Base-by-base conservation (phyloP, 2,888 invertebrate species). In the Xestia sexstrigata region DNA sequence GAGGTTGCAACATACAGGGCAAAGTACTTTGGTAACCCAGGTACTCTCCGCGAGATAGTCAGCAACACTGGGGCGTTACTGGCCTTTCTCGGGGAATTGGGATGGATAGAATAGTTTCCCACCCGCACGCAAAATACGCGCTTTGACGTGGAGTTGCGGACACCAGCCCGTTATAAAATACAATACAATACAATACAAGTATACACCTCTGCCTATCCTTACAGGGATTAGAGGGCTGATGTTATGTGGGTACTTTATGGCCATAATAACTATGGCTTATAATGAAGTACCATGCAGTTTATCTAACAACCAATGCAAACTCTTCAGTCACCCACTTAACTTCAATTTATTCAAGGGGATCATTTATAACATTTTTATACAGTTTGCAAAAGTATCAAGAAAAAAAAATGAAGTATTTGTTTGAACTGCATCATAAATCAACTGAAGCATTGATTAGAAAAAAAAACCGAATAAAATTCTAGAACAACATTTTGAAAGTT, bases 281-380 rank as follows among this genome's bases (percentile, higher is more conserved):
- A 23, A 23, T 52, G 13, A 9, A 58, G 45, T 47, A 60, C 1
- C 7, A 76, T 17, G 13, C 39, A 62, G 42, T 39, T 76, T 26
- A 70, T 30, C 6, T 39, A 58, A 30, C 47, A 30, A 47, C 58
- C n/a, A 79, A 39, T 15, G 20, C 13, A 47, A 79, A 6, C 7
- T 58, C 39, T 17, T 23, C 20, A 60, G 15, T 71, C 58, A 42
- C 2, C 30, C 62, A 62, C 81, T 74, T 62, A 49, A 77, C 62
- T 73, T n/a, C 17, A 73, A 73, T 77, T 62, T 23, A 26, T 3
- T 39, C 23, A 77, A 62, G 74, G 35, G 35, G 35, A 71, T 15
- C n/a, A 71, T 79, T 49, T 17, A 35, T 1, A 9, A 26, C 23
- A 3, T 6, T 15, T 39, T 49, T n/a, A 17, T 5, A n/a, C 35